phyloP scores from a whole-genome alignment of 2,113 vertebrate species.

The Melozone crissalis region DNA sequence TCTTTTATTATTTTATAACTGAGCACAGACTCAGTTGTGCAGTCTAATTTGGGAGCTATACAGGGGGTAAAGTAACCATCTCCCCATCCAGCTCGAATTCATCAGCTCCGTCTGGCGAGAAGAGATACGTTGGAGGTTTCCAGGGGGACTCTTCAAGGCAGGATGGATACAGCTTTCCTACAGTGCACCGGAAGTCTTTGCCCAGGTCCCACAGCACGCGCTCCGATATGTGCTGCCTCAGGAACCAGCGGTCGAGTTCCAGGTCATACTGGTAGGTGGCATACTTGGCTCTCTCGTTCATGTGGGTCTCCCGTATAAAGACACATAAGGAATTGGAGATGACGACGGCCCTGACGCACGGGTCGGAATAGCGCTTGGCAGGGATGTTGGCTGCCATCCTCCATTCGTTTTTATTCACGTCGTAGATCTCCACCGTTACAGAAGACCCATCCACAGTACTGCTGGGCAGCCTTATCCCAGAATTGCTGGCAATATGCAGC shows the following conservation, averaged over 20 bases:
- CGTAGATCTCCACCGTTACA: conserved; percentile 92
- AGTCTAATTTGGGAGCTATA: conserved; percentile 77
- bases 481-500: conserved; percentile 91
- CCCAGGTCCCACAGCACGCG: conserved; percentile 95
- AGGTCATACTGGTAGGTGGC: conserved; percentile 93
- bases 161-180: conserved; percentile 97
- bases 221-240: conserved; percentile 92
- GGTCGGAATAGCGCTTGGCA: conserved; percentile 92
- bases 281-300: conserved; percentile 93
- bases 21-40: conserved; percentile 16
- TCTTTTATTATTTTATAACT: conserved; percentile 43
- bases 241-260: conserved; percentile 91
- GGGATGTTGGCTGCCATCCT: conserved; percentile 91
- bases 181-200: conserved; percentile 92
- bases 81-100: conserved; percentile 94
- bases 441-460: conserved; percentile 92
- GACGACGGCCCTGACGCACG: conserved; percentile 90
- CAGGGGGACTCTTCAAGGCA: conserved; percentile 96
- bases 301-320: conserved; percentile 93
- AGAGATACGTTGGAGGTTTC: conserved; percentile 96
- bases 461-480: conserved; percentile 85
- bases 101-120: conserved; percentile 90
- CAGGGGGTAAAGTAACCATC: conserved; percentile 86
- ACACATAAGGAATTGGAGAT: conserved; percentile 91
- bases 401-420: conserved; percentile 95